Base-by-base conservation (phyloP, 2,113 vertebrate species). In the Grantiella picta region DNA sequence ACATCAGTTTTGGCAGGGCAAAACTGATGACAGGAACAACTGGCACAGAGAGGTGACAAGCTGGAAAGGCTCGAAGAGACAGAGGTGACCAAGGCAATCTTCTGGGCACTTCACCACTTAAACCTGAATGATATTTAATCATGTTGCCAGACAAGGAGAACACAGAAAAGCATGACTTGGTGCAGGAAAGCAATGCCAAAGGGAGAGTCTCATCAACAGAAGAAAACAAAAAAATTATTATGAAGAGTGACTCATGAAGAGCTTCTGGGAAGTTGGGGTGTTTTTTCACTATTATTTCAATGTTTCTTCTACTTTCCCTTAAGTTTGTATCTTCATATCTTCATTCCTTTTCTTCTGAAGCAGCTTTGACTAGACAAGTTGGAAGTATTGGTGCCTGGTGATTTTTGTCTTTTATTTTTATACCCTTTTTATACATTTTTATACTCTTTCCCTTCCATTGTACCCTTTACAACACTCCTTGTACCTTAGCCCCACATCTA, bases 91-190 rank as follows among this genome's bases (percentile, higher is more conserved):
- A 68, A 24, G 11, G 27, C 15, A 60, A 75, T 33, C 52, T 23
- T 53, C 6, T 6, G 19, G 45, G 11, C 52, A 64, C 0, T 0
- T 50, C 73, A 75, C 22, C 52, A 52, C 18, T 60, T 76, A 85
- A 75, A 69, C 53, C 27, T 40, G 24, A 82, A 76, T 10, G 31
- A 31, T 56, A 31, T 33, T 25, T 57, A 38, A 9, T 11, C 57
- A 33, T 33, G 31, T 35, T 59, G 69, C 11, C 29, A 78, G 47
- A 60, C 31, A 68, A 66, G 42, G 11, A 52, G 16, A 65, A 83
- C 1, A 5, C 11, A 60, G 23, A 53, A 56, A 68, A 68, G 33
- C 1, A 2, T 13, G 49, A 72, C 53, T 69, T 38, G 15, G 35
- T 59, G 38, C n/a, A 71, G 49, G 19, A 40, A 59, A 52, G 25